Base-by-base conservation (phyloP, 1,140 invertebrate genomes). In the Drosophila nikananu region DNA sequence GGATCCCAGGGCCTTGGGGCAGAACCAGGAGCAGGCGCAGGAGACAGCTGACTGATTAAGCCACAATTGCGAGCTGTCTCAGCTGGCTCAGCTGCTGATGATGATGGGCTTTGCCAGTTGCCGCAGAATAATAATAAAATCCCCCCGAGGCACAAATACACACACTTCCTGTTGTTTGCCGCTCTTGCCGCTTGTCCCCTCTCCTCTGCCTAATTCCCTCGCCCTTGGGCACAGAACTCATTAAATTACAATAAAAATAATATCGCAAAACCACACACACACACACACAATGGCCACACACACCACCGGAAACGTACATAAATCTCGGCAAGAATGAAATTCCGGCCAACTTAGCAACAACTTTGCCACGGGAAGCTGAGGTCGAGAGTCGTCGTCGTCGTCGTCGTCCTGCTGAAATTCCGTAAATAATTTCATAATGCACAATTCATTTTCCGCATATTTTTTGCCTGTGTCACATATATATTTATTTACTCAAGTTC, bases 191-290 rank as follows among this genome's bases (percentile, higher is more conserved):
- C 30, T 30, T 27, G 27, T 8, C 6, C 51, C n/a, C n/a, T n/a
- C 1, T 17, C 17, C 51, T 15, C 32, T 6, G 25, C 39, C 42
- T 61, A 12, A 65, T 25, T 52, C 51, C 27, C n/a, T 44, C 32
- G 73, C 42, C 62, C 55, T 17, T 27, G 78, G 78, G 83, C 83
- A 52, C 52, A 75, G 67, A 86, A 84, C 82, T 86, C 82, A 84
- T 84, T 86, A 84, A 84, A 81, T 81, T 84, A 70, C 77, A 84
- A 78, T 86, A 66, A 81, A 81, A 78, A 70, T 48, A 67, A 80
- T 44, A 30, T 46, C 41, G 9, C 51, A 71, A 48, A 42, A 23
- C 46, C 23, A 52, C 66, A 57, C 52, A 54, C 42, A 55, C 35
- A 17, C 39, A 25, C 37, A 35, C 52, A 27, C 1, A 58, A 48